Evolutionary conservation across 2,888 invertebrate species (phyloP).

Genomic region (Trachelus tabidus): DNA sequence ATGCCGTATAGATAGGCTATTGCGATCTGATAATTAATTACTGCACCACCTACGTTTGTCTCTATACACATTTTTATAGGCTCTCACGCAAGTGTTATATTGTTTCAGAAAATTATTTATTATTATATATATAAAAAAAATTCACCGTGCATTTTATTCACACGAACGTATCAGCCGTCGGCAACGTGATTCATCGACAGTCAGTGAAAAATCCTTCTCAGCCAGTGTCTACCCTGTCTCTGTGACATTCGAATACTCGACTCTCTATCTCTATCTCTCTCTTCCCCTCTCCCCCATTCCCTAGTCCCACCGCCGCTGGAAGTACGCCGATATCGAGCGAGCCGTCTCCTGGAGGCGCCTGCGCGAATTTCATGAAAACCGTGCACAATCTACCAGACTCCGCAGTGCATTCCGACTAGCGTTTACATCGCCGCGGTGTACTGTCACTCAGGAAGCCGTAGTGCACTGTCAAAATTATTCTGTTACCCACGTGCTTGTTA

Average conservation of each 20-base stretch:
- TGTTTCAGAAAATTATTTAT: neutral
- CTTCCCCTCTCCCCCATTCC: slow-evolving; percentile 14
- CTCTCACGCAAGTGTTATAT: neutral
- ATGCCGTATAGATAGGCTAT: neutral
- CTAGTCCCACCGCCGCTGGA: slow-evolving; percentile 4
- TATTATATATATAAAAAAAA: neutral
- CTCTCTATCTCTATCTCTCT: neutral
- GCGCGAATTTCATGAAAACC: slow-evolving; percentile 29
- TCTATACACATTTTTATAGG: neutral
- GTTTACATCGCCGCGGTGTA: slow-evolving; percentile 23
- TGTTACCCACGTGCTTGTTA: neutral
- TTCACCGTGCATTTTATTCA: neutral
- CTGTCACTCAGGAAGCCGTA: neutral
- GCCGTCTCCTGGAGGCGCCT: slow-evolving; percentile 28
- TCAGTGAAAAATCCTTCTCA: neutral
- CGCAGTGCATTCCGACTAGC: slow-evolving; percentile 29
- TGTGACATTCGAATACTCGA: neutral
- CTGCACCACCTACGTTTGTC: neutral
- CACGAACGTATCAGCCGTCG: neutral
- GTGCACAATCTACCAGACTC: slow-evolving; percentile 13
- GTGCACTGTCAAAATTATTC: neutral
- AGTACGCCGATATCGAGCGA: slow-evolving; percentile 36
- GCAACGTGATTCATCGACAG: neutral
- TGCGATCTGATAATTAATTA: neutral
- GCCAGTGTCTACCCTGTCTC: neutral